phyloP scores from a whole-genome alignment of 2,797 vertebrate genomes.

The Phrynocephalus guinanensis region DNA sequence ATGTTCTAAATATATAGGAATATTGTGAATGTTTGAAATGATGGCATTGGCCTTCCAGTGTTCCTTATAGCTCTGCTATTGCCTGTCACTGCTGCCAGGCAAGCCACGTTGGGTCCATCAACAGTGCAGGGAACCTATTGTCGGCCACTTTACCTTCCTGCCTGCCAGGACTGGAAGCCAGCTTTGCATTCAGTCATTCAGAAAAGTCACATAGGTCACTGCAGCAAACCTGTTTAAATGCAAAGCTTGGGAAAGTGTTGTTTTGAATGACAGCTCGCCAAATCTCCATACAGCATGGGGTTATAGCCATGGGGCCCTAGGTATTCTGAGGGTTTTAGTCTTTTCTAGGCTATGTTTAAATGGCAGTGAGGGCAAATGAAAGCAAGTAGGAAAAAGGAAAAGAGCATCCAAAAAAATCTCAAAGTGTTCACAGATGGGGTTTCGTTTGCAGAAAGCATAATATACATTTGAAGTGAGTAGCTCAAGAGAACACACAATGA shows the following conservation, averaged over 20 bases:
- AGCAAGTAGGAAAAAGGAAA: background rate
- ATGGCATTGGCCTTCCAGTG: background rate
- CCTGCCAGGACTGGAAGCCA: background rate
- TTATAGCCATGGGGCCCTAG: too few relatives aligned
- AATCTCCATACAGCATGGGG: background rate
- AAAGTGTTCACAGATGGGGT: background rate
- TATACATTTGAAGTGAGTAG: background rate
- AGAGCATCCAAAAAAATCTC: background rate
- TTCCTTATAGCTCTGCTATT: background rate
- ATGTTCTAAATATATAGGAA: too few relatives aligned
- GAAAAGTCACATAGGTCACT: background rate
- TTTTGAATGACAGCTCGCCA: background rate
- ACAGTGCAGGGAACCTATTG: background rate
- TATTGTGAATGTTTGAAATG: background rate
- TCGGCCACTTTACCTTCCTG: background rate
- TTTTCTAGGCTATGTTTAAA: background rate
- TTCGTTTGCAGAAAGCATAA: background rate
- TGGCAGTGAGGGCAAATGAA: background rate
- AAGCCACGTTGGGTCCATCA: background rate
- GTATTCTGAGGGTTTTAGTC: background rate
- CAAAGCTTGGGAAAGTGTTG: background rate
- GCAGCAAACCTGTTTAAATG: background rate
- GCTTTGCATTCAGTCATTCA: background rate
- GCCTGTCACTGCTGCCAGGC: background rate
- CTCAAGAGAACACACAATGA: background rate